Evolutionary conservation across 2,797 vertebrate species (phyloP), one percentile per base, ranked within the genome.

Genomic region (Phrynocephalus vlangalii): DNA sequence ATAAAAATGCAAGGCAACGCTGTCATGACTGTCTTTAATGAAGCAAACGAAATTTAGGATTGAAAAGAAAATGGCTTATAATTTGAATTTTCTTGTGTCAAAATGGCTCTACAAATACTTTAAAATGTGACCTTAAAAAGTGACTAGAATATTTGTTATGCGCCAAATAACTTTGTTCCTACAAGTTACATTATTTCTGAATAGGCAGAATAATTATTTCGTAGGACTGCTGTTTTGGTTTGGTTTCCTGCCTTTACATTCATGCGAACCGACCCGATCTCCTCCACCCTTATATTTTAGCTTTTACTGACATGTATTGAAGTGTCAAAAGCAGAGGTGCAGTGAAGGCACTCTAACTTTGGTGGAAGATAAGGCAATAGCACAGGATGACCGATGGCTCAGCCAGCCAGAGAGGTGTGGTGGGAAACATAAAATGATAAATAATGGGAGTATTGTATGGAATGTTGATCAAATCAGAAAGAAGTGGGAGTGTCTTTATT

Each of bases 381-480:
- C 85, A 48, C 22, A 3, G 50, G n/a, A 80, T 52, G 38, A 44
- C 38, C 4, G 3, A 66, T 66, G 26, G 28, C 4, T 79, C 15
- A 63, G n/a, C 38, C 63, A 84, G 3, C 33, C 20, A 63, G 48
- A 52, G 6, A 72, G 78, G 87, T 13, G 78, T 44, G 71, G 71
- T 76, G 30, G 28, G 38, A 68, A 79, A 52, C 20, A 1, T 20
- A 88, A 52, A 88, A 30, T 28, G 52, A 50, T 38, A 80, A 75
- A 81, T 85, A 85, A 85, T n/a, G 28, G 24, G 30, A 66, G 72
- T 84, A 84, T 73, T 88, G 33, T 84, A 72, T 20, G 63, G 50
- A 73, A 44, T 9, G 33, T 60, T 60, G 16, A 71, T 10, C 68
- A 38, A 26, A 71, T 60, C 67, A 26, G 50, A 83, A 84, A 75